Conservation (phyloP, 2,797 vertebrate genomes). For the Cercopithecus diana region DNA sequence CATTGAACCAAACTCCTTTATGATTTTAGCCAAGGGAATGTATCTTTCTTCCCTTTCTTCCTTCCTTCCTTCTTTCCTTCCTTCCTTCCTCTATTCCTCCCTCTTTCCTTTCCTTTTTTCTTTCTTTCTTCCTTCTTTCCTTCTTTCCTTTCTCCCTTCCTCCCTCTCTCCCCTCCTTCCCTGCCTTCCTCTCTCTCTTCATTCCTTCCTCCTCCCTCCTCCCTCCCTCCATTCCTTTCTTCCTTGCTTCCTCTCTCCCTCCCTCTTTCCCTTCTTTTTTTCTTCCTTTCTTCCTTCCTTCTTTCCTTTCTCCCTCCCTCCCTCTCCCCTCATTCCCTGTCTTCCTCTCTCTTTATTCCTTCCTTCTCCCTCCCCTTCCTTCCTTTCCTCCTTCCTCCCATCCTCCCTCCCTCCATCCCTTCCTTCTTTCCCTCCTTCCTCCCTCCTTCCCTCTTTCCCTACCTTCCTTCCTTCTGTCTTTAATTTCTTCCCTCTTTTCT, state of each 20-base stretch:
- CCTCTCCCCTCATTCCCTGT: background rate
- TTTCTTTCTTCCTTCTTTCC: accelerated
- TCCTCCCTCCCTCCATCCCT: too few species aligned
- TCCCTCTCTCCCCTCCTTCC: background rate
- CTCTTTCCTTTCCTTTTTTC: too few species aligned
- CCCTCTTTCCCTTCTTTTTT: background rate
- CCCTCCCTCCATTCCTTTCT: accelerated
- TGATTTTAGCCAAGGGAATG: conserved; percentile 12
- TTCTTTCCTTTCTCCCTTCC: accelerated
- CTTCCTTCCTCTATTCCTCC: too few species aligned
- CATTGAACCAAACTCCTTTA: background rate
- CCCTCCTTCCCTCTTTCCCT: background rate
- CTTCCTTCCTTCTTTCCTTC: too few species aligned
- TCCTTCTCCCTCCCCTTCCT: conserved; percentile 19
- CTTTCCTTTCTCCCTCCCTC: background rate
- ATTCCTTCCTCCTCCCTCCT: too few species aligned
- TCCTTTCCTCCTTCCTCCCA: accelerated
- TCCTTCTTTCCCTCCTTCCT: accelerated
- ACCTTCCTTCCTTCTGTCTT: background rate
- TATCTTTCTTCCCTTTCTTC: background rate
- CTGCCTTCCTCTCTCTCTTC: background rate
- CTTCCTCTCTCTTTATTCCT: conserved; percentile 30
- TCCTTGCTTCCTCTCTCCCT: accelerated
- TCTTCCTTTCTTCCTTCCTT: accelerated
- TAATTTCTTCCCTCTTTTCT: too few species aligned